phyloP scores from a whole-genome alignment of 2,888 invertebrate species.

The Coelopa pilipes region DNA sequence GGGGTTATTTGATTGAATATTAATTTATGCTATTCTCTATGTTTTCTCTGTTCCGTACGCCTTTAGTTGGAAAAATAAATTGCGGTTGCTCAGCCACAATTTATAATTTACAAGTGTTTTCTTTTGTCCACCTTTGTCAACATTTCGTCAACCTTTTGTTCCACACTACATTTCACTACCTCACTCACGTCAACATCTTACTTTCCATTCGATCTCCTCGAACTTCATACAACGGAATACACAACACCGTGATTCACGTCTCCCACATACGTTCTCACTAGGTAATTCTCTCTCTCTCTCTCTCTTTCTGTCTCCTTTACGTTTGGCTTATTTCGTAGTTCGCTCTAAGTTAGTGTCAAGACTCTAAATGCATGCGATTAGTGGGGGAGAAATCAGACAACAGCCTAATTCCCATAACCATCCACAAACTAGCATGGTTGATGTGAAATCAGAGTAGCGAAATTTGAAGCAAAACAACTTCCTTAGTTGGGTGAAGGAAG shows the following conservation, averaged over 20 bases:
- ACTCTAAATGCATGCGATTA: no score
- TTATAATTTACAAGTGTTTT: not conserved
- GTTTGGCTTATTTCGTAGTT: no score
- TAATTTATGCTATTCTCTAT: slow-evolving; percentile 30
- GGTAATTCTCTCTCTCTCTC: slow-evolving; percentile 26
- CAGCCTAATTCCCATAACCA: no score
- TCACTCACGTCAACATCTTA: slow-evolving; percentile 15
- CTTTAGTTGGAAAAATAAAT: not conserved
- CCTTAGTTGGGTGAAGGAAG: no score
- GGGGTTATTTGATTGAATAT: slow-evolving; percentile 25
- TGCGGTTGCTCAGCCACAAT: not conserved
- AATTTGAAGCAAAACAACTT: no score
- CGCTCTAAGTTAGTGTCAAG: no score
- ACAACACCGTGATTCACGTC: slow-evolving; percentile 23
- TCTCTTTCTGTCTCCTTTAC: not conserved
- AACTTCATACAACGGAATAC: slow-evolving; percentile 18
- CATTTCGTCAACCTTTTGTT: not conserved
- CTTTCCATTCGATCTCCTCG: not conserved
- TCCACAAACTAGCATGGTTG: no score
- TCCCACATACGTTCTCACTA: slow-evolving; percentile 21
- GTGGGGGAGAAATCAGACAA: no score
- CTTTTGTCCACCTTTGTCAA: not conserved
- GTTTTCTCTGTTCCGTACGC: slow-evolving; percentile 24
- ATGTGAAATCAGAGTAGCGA: no score
- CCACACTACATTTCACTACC: slow-evolving; percentile 3